Percentiles rank a stretch among this genome's conserved stretches.
phyloP scores from a whole-genome alignment of 2,888 invertebrate species.

The Panopea generosa region DNA sequence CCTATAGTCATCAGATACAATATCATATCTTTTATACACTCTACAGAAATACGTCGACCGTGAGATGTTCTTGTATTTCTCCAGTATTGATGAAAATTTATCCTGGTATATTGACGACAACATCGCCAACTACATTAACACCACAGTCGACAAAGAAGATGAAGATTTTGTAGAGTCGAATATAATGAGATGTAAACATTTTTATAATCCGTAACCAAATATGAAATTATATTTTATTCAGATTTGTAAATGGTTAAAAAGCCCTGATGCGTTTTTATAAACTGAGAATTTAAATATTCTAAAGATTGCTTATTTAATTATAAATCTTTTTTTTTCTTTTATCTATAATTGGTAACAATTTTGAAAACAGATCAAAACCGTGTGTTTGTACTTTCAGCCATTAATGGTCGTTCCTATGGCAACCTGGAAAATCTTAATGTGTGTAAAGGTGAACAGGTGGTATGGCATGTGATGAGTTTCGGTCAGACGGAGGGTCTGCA shows the following conservation, averaged over 20 bases:
- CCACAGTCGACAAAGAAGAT: conserved; percentile 37
- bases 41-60: conserved; percentile 53
- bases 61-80: conserved; percentile 56
- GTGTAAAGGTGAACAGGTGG: conserved; percentile 60
- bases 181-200: conserved; percentile 61
- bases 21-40: too few relatives aligned
- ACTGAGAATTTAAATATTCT: too few relatives aligned
- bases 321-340: too few relatives aligned
- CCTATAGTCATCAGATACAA: too few relatives aligned
- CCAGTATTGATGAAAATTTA: conserved; percentile 60
- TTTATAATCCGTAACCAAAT: too few relatives aligned
- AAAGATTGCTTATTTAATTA: too few relatives aligned
- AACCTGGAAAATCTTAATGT: conserved; percentile 64
- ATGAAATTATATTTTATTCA: too few relatives aligned
- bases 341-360: too few relatives aligned
- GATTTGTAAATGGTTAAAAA: too few relatives aligned
- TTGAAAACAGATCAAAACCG: too few relatives aligned
- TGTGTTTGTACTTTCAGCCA: conserved; percentile 28
- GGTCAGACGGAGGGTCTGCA: conserved; percentile 66
- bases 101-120: conserved; percentile 66
- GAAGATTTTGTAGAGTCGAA: conserved; percentile 64
- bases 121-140: conserved; percentile 36
- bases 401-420: conserved; percentile 66
- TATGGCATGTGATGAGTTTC: conserved; percentile 66
- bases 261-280: too few relatives aligned